Percentiles rank a stretch among this genome's conserved stretches.
Evolutionary conservation across 2,888 invertebrate genomes (phyloP).

Genomic region (Notodonta dromedarius): DNA sequence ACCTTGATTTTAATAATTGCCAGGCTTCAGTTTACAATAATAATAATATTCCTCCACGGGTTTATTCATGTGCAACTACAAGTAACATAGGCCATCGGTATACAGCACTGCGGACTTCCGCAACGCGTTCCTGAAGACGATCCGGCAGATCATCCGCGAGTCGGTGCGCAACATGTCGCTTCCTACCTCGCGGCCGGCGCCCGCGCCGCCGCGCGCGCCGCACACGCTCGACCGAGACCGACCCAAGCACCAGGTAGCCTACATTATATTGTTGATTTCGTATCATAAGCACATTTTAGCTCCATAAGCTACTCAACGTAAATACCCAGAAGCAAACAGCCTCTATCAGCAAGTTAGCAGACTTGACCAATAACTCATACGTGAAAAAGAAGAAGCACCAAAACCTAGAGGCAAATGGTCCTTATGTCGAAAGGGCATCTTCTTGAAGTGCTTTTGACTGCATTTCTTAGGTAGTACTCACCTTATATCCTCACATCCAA

Average conservation of each 20-base stretch:
- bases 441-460: no score
- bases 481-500: no score
- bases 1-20: not conserved
- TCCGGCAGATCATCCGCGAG: conserved; percentile 98
- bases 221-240: conserved; percentile 78
- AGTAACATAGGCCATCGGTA: conserved; percentile 8
- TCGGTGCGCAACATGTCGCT: conserved; percentile 98
- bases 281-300: no score
- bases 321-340: no score
- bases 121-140: conserved; percentile 98
- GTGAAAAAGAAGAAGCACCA: no score
- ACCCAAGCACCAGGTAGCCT: conserved; percentile 84
- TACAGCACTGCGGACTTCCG: conserved; percentile 96
- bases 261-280: no score
- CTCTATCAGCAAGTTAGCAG: no score
- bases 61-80: not conserved
- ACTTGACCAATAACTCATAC: no score
- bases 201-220: conserved; percentile 76
- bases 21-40: not conserved
- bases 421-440: no score
- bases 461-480: no score
- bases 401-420: no score
- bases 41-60: not conserved
- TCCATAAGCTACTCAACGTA: no score
- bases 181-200: conserved; percentile 89